phyloP scores from a whole-genome alignment of 1,140 invertebrate species.

The Melitaea cinxia region DNA sequence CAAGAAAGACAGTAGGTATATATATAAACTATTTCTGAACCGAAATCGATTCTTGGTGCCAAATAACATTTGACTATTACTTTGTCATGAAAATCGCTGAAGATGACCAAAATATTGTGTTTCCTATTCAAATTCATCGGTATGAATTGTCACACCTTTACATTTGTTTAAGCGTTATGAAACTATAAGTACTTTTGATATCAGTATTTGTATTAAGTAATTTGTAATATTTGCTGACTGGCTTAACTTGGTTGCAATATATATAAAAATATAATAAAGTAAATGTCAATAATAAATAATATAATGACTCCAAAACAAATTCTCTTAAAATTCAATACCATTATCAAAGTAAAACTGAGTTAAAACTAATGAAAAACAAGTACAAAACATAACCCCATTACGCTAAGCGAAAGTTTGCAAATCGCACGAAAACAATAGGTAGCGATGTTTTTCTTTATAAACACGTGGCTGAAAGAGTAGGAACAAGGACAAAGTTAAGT shows the following conservation, averaged over 20 bases:
- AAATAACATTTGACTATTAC: background rate
- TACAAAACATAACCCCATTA: slow-evolving; percentile 11
- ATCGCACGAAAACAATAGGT: slow-evolving; percentile 24
- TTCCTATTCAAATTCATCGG: background rate
- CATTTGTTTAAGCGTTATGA: no score
- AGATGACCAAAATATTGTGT: background rate
- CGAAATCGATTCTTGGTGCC: no score
- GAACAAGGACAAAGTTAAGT: slow-evolving; percentile 67
- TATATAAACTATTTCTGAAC: no score
- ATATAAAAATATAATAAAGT: no score
- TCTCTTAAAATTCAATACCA: background rate
- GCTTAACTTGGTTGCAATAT: no score
- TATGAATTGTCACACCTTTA: no score
- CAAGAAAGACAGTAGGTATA: no score
- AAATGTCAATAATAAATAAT: no score
- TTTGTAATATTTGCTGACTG: no score
- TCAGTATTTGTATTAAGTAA: no score
- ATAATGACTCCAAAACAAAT: background rate
- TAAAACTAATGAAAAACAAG: background rate
- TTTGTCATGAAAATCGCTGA: background rate
- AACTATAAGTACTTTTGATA: no score
- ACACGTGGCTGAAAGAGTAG: slow-evolving; percentile 37
- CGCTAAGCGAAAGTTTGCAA: slow-evolving; percentile 11
- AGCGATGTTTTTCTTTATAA: slow-evolving; percentile 39
- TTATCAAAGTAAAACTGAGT: background rate